Percentiles rank a stretch among this genome's conserved stretches.
Conservation (phyloP, 2,113 vertebrate species). For the Paramormyrops kingsleyae region DNA sequence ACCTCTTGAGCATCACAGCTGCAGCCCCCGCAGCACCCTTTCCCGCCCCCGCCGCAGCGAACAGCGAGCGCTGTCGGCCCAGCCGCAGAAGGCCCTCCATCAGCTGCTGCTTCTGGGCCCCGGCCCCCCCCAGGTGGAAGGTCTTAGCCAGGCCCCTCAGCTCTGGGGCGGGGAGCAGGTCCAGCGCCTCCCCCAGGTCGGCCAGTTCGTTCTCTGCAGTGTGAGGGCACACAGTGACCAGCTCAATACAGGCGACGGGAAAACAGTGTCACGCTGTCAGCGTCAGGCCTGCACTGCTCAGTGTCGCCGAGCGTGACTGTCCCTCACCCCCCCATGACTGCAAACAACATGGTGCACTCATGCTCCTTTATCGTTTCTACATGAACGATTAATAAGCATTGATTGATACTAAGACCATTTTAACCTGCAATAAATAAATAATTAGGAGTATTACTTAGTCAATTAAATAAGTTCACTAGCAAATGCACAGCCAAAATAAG, state of each 20-base stretch:
- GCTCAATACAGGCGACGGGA: not conserved
- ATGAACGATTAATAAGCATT: not conserved
- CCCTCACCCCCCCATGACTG: not conserved
- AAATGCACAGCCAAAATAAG: not conserved
- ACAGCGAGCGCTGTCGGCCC: conserved; percentile 78
- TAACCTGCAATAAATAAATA: not conserved
- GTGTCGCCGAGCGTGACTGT: not conserved
- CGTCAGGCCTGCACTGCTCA: not conserved
- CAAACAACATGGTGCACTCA: not conserved
- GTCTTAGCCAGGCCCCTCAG: conserved; percentile 78
- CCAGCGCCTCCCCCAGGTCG: conserved; percentile 75
- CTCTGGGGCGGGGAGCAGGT: conserved; percentile 82
- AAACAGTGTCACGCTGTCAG: too few relatives aligned
- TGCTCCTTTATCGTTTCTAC: not conserved
- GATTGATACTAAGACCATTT: not conserved
- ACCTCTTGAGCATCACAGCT: conserved; percentile 83
- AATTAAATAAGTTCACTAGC: not conserved
- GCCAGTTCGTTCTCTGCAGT: conserved; percentile 73
- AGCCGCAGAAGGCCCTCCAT: conserved; percentile 70
- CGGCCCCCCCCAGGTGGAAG: conserved; percentile 73
- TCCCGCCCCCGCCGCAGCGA: conserved; percentile 46
- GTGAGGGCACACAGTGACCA: not conserved
- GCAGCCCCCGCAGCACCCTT: conserved; percentile 57
- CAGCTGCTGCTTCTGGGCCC: conserved; percentile 76
- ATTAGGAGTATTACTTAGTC: not conserved